phyloP scores from a whole-genome alignment of 2,113 vertebrate species.

The Dicentrarchus labrax region DNA sequence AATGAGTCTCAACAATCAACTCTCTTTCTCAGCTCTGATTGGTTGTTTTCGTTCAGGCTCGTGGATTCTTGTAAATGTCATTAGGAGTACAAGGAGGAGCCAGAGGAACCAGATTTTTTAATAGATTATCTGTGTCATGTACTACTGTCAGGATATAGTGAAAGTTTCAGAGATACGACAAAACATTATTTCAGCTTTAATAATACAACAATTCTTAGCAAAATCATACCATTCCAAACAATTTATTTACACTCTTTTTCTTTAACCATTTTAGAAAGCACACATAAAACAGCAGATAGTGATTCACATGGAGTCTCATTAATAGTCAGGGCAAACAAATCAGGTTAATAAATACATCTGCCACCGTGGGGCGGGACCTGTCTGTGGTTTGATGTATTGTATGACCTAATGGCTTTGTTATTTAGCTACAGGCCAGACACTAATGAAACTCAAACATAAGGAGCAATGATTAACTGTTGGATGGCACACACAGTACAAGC shows the following conservation, averaged over 20 bases:
- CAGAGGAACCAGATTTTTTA: too few relatives aligned
- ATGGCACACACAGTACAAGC: background rate
- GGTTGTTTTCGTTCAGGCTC: too few relatives aligned
- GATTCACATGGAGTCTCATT: conserved; percentile 31
- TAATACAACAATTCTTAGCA: too few relatives aligned
- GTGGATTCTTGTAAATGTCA: too few relatives aligned
- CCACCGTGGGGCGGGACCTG: background rate
- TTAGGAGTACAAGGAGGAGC: too few relatives aligned
- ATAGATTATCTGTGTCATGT: too few relatives aligned
- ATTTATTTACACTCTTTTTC: background rate
- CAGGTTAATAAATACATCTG: conserved; percentile 39
- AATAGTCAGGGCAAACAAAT: conserved; percentile 18
- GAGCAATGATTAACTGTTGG: conserved; percentile 2
- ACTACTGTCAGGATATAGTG: too few relatives aligned
- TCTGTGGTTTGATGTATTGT: conserved; percentile 25
- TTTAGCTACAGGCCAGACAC: conserved; percentile 8
- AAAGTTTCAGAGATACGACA: too few relatives aligned
- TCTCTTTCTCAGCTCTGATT: too few relatives aligned
- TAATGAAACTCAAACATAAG: conserved; percentile 20
- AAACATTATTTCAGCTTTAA: too few relatives aligned
- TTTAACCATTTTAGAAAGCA: background rate
- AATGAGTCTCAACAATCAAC: too few relatives aligned
- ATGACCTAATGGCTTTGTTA: conserved; percentile 32
- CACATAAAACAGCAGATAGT: conserved; percentile 37
- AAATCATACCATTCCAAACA: too few relatives aligned